Evolutionary conservation across 2,888 invertebrate genomes (phyloP), one percentile per base, ranked within the genome.

Genomic region (Agrotis exclamationis): DNA sequence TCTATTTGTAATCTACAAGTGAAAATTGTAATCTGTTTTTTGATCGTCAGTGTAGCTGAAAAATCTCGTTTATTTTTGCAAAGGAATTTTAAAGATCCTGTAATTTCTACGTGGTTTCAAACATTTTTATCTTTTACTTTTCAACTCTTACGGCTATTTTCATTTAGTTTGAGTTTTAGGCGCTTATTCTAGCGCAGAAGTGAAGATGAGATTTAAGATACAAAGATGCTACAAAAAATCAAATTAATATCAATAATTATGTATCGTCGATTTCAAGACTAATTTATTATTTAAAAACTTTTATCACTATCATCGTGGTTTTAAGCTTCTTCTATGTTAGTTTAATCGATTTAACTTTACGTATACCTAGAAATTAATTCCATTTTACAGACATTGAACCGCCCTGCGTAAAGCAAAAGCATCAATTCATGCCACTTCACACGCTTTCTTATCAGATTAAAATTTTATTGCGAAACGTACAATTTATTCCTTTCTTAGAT

Each of bases 391-490:
- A 33, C 14, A 24, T 22, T 50, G 6, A 39, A 39, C 28, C 18
- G n/a, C 24, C 20, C 11, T 59, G 39, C 76, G 44, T 48, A 54
- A 33, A 53, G 47, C 56, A 70, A 14, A 51, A 48, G 44, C 7
- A 44, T 58, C 60, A 65, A 51, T 67, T 56, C 22, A 70, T 63
- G 56, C 14, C 3, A 68, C 64, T 77, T 80, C 84, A 79, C 76
- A 79, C 84, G 76, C 57, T 75, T 76, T 74, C 47, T 13, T 66
- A 84, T 79, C 70, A 76, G 72, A 76, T 80, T 56, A 60, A 57
- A 48, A 11, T 73, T 82, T 72, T 64, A 84, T 72, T 71, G 71
- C 72, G 39, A 67, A 79, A 73, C 74, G 24, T 22, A 70, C 45
- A 65, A 82, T 79, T 74, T 71, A 74, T 64, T 50, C 54, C 65